Evolutionary conservation across 2,797 vertebrate genomes (phyloP).

Genomic region (Notolabrus celidotus): DNA sequence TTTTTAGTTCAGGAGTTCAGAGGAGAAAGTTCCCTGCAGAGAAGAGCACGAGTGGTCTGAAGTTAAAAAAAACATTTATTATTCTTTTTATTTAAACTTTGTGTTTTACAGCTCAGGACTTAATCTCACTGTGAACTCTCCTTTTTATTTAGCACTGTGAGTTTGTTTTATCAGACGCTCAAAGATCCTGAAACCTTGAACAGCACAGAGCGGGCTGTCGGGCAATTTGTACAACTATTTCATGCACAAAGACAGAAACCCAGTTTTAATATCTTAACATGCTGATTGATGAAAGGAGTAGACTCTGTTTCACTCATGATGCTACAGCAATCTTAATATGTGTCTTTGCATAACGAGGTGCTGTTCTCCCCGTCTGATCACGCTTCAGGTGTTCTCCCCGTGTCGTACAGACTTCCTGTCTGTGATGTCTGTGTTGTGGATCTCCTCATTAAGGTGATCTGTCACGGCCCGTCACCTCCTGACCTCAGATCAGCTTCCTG

Average conservation of each 20-base stretch:
- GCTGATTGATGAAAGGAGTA: no score
- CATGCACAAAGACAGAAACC: no score
- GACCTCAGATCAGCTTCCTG: constrained; percentile 52
- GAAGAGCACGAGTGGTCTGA: not conserved
- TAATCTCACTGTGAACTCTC: not conserved
- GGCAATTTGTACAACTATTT: no score
- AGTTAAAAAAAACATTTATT: not conserved
- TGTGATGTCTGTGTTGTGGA: constrained; percentile 14
- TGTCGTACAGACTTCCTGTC: not conserved
- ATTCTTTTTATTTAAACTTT: not conserved
- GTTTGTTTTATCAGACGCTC: not conserved
- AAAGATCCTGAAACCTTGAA: not conserved
- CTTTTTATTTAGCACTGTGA: not conserved
- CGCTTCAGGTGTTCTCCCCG: not conserved
- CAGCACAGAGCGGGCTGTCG: no score
- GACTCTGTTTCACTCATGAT: no score
- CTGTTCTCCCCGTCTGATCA: not conserved
- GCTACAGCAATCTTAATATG: no score
- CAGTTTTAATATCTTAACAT: no score
- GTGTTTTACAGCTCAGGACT: not conserved
- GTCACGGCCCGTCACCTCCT: constrained; percentile 26
- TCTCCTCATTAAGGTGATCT: constrained; percentile 29
- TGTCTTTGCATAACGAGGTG: no score
- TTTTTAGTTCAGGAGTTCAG: constrained; percentile 3
- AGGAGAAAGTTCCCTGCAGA: not conserved